Conservation (phyloP, 1,140 invertebrate species). For the Drosophila nikananu region DNA sequence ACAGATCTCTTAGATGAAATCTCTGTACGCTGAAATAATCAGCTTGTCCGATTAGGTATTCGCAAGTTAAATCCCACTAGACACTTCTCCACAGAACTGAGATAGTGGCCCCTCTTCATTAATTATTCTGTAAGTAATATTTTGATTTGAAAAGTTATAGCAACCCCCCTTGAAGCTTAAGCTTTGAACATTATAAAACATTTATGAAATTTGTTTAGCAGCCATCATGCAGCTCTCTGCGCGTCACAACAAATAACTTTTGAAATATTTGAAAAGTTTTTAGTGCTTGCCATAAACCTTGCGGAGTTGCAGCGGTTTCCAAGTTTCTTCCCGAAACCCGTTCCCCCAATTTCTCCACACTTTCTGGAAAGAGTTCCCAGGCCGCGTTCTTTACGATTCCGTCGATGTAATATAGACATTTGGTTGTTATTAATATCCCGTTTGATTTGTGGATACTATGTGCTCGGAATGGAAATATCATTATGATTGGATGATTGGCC, state of each 20-base stretch:
- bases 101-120: background rate
- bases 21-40: background rate
- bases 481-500: background rate
- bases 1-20: background rate
- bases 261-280: constrained; percentile 35
- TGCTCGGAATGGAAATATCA: constrained; percentile 29
- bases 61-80: background rate
- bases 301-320: constrained; percentile 19
- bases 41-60: background rate
- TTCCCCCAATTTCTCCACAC: background rate
- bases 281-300: constrained; percentile 23
- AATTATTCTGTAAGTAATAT: constrained; percentile 16
- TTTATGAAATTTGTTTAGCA: constrained; percentile 17
- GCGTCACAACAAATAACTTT: constrained; percentile 24
- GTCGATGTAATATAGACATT: constrained; percentile 43
- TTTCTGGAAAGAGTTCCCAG: background rate
- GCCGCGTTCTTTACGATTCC: background rate
- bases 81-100: background rate
- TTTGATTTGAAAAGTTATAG: constrained; percentile 32
- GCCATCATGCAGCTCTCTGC: background rate
- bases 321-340: constrained; percentile 7
- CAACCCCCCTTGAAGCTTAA: constrained; percentile 1
- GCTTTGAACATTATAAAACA: constrained; percentile 9
- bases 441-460: constrained; percentile 46
- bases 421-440: constrained; percentile 29